These are phyloP conservation scores for Salarias fasciatus DNA, from an alignment of 2,797 vertebrate species.

Conservation along the genomic window DNA sequence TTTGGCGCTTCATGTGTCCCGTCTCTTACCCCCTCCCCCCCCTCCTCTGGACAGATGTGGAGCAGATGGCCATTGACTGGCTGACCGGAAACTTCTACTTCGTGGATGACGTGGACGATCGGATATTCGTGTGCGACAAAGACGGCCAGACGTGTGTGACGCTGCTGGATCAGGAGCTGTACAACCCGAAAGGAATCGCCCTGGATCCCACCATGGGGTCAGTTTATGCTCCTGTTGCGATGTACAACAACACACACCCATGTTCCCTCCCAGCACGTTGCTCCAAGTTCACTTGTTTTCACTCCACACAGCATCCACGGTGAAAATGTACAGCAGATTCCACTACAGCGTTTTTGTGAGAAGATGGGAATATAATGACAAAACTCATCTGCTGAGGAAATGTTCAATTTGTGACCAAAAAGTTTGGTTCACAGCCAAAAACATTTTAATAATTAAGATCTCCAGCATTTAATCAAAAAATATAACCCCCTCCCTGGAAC, in stretches of 20 bases:
- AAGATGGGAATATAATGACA: too few relatives aligned
- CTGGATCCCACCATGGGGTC: slow-evolving; percentile 97
- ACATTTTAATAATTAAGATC: too few relatives aligned
- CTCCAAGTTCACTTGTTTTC: too few relatives aligned
- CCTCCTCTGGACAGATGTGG: slow-evolving; percentile 85
- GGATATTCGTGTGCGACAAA: slow-evolving; percentile 96
- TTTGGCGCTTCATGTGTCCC: slow-evolving; percentile 9
- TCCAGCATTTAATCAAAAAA: too few relatives aligned
- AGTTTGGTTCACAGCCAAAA: too few relatives aligned
- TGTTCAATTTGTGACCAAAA: too few relatives aligned
- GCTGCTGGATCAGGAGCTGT: slow-evolving; percentile 93
- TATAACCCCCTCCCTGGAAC: too few relatives aligned
- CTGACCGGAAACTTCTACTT: slow-evolving; percentile 99
- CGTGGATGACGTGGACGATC: slow-evolving; percentile 95
- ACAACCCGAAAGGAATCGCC: slow-evolving; percentile 96
- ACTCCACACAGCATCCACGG: too few relatives aligned
- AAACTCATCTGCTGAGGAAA: too few relatives aligned
- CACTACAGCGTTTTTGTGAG: too few relatives aligned
- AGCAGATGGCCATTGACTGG: slow-evolving; percentile 99
- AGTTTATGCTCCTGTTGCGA: slow-evolving; percentile 38
- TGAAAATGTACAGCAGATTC: too few relatives aligned
- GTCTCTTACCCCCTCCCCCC: neutral
- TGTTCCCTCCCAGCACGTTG: too few relatives aligned
- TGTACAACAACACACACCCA: slow-evolving; percentile 8
- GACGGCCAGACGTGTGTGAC: slow-evolving; percentile 94